Evolutionary conservation across 2,797 vertebrate species (phyloP).

Genomic region (Urosaurus nigricauda): DNA sequence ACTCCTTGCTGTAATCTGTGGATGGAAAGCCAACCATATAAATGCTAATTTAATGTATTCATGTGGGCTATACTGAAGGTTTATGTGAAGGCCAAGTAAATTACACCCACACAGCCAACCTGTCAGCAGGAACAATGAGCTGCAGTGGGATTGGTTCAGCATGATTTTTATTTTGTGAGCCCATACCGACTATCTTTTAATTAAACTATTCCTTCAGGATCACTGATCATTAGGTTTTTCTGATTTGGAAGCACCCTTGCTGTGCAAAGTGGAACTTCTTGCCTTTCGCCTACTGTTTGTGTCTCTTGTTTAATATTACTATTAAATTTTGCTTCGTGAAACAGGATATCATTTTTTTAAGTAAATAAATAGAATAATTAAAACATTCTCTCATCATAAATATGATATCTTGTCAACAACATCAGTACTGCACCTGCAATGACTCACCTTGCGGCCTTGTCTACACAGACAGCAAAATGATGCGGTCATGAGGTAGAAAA

Average conservation of each 20-base stretch:
- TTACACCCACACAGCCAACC: slow-evolving; percentile 22
- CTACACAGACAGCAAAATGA: not conserved
- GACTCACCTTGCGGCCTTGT: not conserved
- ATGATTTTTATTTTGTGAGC: slow-evolving; percentile 46
- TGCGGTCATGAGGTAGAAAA: not conserved
- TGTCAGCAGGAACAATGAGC: slow-evolving; percentile 52
- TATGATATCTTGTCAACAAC: not conserved
- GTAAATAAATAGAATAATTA: not conserved
- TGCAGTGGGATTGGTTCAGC: slow-evolving; percentile 36
- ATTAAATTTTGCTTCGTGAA: not conserved
- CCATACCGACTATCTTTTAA: slow-evolving; percentile 45
- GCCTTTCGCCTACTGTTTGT: not conserved
- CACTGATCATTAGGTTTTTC: not conserved
- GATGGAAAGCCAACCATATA: slow-evolving; percentile 59
- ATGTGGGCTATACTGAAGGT: slow-evolving; percentile 62
- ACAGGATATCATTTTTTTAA: not conserved
- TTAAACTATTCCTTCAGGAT: slow-evolving; percentile 1
- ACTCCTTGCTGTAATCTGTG: slow-evolving; percentile 13
- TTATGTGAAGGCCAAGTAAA: slow-evolving; percentile 66
- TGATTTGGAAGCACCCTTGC: not conserved
- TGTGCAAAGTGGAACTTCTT: not conserved
- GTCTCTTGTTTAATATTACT: not conserved
- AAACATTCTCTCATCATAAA: not conserved
- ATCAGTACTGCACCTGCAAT: not conserved
- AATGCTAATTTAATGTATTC: slow-evolving; percentile 67